These are phyloP conservation scores for Ariopsis seemanni DNA, from an alignment of 2,113 vertebrate species.

Conservation along the genomic window DNA sequence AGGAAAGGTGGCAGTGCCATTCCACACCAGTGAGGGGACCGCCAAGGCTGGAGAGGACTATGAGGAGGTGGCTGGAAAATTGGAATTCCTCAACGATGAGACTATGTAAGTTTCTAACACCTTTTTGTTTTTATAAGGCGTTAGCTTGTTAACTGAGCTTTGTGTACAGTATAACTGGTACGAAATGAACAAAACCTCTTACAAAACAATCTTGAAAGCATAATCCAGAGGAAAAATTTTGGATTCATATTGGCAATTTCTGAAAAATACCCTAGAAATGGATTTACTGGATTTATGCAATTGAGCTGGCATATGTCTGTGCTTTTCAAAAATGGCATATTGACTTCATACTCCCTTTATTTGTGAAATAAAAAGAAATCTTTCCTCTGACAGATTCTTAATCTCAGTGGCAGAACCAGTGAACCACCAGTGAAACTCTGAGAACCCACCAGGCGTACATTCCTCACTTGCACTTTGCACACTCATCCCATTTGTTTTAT, in stretches of 20 bases:
- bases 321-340: neutral
- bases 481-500: neutral
- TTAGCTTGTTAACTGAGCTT: neutral
- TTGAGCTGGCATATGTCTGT: neutral
- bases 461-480: neutral
- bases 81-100: constrained; percentile 84
- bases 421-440: neutral
- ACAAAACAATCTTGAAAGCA: neutral
- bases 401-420: neutral
- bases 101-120: constrained; percentile 75
- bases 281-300: neutral
- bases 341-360: neutral
- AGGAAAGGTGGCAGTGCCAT: constrained; percentile 80
- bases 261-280: neutral
- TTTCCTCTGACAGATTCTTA: neutral
- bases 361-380: neutral
- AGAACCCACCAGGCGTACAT: neutral
- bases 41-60: constrained; percentile 82
- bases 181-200: neutral
- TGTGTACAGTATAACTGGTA: neutral
- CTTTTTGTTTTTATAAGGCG: neutral
- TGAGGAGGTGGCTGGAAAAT: constrained; percentile 77
- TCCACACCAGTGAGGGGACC: constrained; percentile 76
- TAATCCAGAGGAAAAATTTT: neutral
- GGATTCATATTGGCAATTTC: neutral